Evolutionary conservation across 2,888 invertebrate species (phyloP).

Genomic region (Bellardia pandia): DNA sequence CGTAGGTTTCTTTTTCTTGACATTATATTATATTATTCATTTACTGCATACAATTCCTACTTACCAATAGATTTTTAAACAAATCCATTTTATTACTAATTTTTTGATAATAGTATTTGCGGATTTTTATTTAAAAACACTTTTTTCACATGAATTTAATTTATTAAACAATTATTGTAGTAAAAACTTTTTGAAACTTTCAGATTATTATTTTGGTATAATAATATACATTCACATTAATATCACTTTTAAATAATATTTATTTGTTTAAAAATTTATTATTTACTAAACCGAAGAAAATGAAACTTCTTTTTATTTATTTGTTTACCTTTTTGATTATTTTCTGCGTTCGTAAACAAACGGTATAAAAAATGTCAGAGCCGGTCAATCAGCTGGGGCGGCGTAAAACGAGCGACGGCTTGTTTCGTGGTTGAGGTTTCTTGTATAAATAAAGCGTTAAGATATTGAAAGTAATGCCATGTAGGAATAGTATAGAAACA

Average conservation of each 20-base stretch:
- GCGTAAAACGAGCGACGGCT: not conserved
- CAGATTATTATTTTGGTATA: not conserved
- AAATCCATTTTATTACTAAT: no score
- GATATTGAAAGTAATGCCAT: no score
- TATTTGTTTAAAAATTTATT: not conserved
- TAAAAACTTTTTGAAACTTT: not conserved
- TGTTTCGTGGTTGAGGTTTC: not conserved
- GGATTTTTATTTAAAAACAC: no score
- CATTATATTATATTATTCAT: no score
- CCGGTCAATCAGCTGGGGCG: not conserved
- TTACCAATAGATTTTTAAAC: no score
- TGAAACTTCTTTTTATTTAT: not conserved
- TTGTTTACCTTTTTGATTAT: not conserved
- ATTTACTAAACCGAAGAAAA: not conserved
- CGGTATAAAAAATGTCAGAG: not conserved
- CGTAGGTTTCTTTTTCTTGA: no score
- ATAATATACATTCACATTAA: not conserved
- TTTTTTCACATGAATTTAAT: no score
- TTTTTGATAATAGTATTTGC: no score
- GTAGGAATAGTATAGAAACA: no score
- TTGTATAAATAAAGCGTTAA: no score
- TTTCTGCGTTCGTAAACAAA: constrained; percentile 9
- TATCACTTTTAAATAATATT: not conserved
- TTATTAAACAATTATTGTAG: no score
- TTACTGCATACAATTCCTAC: no score